Percentiles rank a stretch among this genome's conserved stretches.
Evolutionary conservation across 2,888 invertebrate genomes (phyloP).

Genomic region (Drosophila picticornis): DNA sequence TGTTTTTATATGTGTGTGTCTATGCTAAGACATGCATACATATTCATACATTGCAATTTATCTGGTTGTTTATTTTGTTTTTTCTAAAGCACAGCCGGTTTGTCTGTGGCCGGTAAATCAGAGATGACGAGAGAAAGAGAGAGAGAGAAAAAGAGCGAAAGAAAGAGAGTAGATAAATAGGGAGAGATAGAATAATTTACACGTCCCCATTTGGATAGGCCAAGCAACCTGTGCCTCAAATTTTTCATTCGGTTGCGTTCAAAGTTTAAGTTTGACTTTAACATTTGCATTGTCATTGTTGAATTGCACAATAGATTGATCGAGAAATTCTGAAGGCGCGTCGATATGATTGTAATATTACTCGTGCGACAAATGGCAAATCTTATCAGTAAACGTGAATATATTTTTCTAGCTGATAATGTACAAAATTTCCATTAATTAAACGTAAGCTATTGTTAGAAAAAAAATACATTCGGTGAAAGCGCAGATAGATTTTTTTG

Average conservation of each 20-base stretch:
- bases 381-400: constrained; percentile 56
- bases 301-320: constrained; percentile 49
- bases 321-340: constrained; percentile 52
- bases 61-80: constrained; percentile 58
- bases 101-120: constrained; percentile 33
- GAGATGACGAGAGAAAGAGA: constrained; percentile 20
- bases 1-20: constrained; percentile 5
- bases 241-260: constrained; percentile 27
- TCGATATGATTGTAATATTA: constrained; percentile 35
- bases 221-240: constrained; percentile 24
- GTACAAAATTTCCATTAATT: constrained; percentile 15
- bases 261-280: constrained; percentile 55
- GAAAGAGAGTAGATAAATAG: constrained; percentile 5
- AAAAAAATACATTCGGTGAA: constrained; percentile 43
- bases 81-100: constrained; percentile 45
- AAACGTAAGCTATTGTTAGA: constrained; percentile 16
- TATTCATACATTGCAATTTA: constrained; percentile 62
- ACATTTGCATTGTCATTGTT: constrained; percentile 35
- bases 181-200: constrained; percentile 24
- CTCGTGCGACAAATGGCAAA: constrained; percentile 39
- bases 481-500: constrained; percentile 34
- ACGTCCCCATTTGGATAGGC: constrained; percentile 27
- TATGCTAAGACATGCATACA: constrained; percentile 33
- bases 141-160: constrained; percentile 1
- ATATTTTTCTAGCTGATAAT: constrained; percentile 29